Evolutionary conservation across 2,113 vertebrate species (phyloP).

Genomic region (Gymnarchus niloticus): DNA sequence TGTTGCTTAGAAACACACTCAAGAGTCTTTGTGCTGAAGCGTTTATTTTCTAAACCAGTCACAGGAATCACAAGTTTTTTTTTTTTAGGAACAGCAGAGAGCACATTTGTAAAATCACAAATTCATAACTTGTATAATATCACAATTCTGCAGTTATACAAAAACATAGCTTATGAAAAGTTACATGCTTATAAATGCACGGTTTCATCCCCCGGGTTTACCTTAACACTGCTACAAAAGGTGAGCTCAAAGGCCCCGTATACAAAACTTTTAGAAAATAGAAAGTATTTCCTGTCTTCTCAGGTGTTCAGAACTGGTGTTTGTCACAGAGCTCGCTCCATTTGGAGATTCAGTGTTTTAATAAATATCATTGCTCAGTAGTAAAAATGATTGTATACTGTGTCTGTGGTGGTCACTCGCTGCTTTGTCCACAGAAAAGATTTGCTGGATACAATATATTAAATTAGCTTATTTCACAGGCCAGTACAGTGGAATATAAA

Average conservation of each 20-base stretch:
- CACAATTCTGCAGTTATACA: conserved; percentile 43
- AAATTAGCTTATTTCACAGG: conserved; percentile 22
- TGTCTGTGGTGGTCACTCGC: neutral
- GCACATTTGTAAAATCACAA: conserved; percentile 48
- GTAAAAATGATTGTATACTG: conserved; percentile 33
- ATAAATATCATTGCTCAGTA: conserved; percentile 31
- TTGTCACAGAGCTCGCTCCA: conserved; percentile 4
- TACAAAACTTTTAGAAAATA: conserved; percentile 41
- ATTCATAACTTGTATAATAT: conserved; percentile 31
- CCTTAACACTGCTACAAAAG: conserved; percentile 47
- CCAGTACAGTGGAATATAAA: conserved; percentile 48
- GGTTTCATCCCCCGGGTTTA: conserved; percentile 34
- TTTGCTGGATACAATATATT: conserved; percentile 5
- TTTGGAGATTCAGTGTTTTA: neutral
- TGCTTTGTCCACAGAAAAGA: conserved; percentile 6
- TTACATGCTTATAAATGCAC: conserved; percentile 43
- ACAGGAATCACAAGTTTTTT: conserved; percentile 53
- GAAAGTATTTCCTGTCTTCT: conserved; percentile 31
- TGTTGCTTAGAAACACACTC: conserved; percentile 17
- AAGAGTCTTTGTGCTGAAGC: neutral
- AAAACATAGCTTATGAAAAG: conserved; percentile 55
- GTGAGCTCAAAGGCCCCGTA: conserved; percentile 33
- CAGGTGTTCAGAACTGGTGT: conserved; percentile 11
- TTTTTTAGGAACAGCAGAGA: conserved; percentile 46
- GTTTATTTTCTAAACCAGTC: conserved; percentile 45